Evolutionary conservation across 2,113 vertebrate species (phyloP).

Genomic region (Saimiri boliviensis): DNA sequence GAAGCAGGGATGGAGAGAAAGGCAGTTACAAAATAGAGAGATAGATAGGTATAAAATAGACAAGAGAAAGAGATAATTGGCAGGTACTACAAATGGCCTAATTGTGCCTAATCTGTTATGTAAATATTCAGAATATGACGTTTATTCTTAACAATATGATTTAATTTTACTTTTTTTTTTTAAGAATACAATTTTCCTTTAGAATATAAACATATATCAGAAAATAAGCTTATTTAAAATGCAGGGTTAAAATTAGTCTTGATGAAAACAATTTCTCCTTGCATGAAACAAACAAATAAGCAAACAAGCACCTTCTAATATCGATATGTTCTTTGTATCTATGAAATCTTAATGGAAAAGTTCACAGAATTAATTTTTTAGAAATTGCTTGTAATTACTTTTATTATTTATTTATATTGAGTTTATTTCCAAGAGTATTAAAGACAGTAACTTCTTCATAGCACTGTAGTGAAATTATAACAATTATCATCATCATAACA

Average conservation of each 20-base stretch:
- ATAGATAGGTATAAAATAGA: not conserved
- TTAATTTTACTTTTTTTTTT: slow-evolving; percentile 17
- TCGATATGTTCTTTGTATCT: not conserved
- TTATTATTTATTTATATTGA: not conserved
- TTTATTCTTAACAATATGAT: slow-evolving; percentile 1
- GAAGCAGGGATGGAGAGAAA: not conserved
- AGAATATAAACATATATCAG: not conserved
- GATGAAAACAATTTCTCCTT: not conserved
- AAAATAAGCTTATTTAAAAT: slow-evolving; percentile 16
- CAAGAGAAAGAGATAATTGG: not conserved
- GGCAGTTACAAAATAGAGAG: not conserved
- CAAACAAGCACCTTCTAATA: not conserved
- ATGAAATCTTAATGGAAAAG: not conserved
- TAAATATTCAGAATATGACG: not conserved
- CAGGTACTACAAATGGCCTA: not conserved
- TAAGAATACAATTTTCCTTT: not conserved
- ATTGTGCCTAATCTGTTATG: not conserved
- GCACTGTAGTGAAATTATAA: not conserved
- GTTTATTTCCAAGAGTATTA: not conserved
- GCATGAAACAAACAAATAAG: not conserved
- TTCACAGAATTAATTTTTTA: not conserved
- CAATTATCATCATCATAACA: not conserved
- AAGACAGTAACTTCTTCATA: not conserved
- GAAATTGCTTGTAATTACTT: not conserved
- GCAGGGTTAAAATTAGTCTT: not conserved